Conservation (phyloP, 2,888 invertebrate genomes). For the Drosophila quasianomalipes region DNA sequence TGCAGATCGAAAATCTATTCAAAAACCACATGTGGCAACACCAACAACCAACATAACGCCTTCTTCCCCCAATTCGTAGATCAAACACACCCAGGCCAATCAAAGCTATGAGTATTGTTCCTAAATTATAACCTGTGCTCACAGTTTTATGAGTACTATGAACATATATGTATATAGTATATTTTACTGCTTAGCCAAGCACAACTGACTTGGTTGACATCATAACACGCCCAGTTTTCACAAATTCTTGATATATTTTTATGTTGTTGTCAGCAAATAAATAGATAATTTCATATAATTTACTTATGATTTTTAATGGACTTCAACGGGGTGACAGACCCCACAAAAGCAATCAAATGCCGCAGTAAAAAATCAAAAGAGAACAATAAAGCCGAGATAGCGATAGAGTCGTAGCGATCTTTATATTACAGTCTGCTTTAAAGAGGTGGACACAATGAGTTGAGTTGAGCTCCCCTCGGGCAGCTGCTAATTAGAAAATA, state of each 20-base stretch:
- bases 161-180: neutral
- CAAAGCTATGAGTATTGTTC: neutral
- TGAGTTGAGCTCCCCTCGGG: conserved; percentile 22
- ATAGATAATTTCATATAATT: conserved; percentile 74
- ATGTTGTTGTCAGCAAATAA: conserved; percentile 42
- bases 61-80: too few relatives aligned
- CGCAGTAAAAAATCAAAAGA: conserved; percentile 20
- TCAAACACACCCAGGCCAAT: neutral
- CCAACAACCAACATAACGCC: neutral
- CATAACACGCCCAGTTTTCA: conserved; percentile 41
- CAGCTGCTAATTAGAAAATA: conserved; percentile 74
- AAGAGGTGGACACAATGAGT: conserved; percentile 47
- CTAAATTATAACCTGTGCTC: neutral
- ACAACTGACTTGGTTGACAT: conserved; percentile 38
- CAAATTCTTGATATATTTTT: conserved; percentile 17
- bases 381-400: conserved; percentile 49
- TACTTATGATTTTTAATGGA: conserved; percentile 68
- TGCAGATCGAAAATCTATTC: neutral
- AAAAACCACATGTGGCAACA: neutral
- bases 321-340: conserved; percentile 53
- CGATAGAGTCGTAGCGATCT: conserved; percentile 16
- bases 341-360: conserved; percentile 32
- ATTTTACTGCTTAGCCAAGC: conserved; percentile 10
- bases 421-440: conserved; percentile 43
- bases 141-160: neutral